Percentiles rank a stretch among this genome's conserved stretches.
Conservation (phyloP, 1,140 invertebrate genomes). For the Druon quercuslanigerum region DNA sequence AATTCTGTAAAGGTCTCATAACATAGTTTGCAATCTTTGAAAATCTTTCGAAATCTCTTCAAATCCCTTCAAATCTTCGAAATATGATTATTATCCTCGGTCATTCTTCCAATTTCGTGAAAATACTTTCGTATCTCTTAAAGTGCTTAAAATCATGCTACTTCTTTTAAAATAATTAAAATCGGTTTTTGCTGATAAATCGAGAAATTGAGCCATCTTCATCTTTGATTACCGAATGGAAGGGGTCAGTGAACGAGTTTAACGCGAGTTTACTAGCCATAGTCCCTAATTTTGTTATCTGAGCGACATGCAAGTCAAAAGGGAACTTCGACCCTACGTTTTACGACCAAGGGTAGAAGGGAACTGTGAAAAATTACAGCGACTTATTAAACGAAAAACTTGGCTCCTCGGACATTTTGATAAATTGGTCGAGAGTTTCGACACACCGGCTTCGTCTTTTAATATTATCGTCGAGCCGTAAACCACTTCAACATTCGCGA, state of each 20-base stretch:
- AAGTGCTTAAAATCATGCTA: too few species aligned
- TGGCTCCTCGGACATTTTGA: constrained; percentile 28
- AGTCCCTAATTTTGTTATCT: not conserved
- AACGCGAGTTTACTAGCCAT: constrained; percentile 1
- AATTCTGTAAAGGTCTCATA: too few species aligned
- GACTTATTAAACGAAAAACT: constrained; percentile 54
- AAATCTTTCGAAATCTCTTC: too few species aligned
- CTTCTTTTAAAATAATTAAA: too few species aligned
- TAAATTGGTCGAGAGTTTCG: not conserved
- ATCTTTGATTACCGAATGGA: too few species aligned
- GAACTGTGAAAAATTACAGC: constrained; percentile 48
- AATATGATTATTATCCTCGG: too few species aligned
- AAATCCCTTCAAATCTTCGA: too few species aligned
- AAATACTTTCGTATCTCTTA: too few species aligned
- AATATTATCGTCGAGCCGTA: not conserved
- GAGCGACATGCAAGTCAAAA: not conserved
- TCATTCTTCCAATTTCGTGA: too few species aligned
- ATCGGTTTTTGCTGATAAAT: too few species aligned
- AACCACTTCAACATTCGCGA: not conserved
- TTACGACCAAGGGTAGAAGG: constrained; percentile 19
- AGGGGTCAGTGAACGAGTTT: not conserved
- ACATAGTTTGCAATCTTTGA: too few species aligned
- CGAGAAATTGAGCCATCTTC: too few species aligned
- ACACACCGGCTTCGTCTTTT: not conserved
- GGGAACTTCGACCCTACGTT: constrained; percentile 10